Conservation (phyloP, 2,888 invertebrate genomes). For the Gerosis bhagava region DNA sequence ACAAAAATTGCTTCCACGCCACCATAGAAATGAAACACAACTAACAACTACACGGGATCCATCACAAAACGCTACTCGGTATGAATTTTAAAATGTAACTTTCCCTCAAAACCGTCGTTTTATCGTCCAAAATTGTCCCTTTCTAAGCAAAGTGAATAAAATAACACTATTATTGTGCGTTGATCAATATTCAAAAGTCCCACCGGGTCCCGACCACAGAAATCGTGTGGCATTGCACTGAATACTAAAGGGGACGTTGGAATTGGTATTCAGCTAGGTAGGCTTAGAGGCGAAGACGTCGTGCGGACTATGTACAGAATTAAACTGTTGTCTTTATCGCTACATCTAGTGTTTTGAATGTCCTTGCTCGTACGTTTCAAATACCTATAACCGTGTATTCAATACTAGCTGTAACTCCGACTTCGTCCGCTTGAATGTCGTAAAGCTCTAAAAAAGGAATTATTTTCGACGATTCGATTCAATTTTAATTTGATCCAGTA, state of each 20-base stretch:
- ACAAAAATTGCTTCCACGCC: conserved; percentile 27
- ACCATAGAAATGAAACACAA: conserved; percentile 22
- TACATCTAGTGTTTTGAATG: conserved; percentile 42
- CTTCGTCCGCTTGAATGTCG: too few relatives aligned
- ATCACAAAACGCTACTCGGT: conserved; percentile 29
- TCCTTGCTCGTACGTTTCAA: conserved; percentile 42
- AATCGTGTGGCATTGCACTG: conserved; percentile 66
- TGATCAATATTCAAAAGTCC: conserved; percentile 76
- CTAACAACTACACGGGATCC: not conserved
- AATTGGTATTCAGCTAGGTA: conserved; percentile 67
- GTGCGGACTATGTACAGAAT: conserved; percentile 50
- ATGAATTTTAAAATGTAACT: conserved; percentile 46
- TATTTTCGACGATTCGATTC: too few relatives aligned
- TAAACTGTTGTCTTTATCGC: conserved; percentile 41
- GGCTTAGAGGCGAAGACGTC: conserved; percentile 56
- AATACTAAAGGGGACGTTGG: conserved; percentile 59
- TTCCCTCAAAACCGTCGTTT: conserved; percentile 55
- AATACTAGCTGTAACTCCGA: too few relatives aligned
- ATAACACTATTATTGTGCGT: conserved; percentile 37
- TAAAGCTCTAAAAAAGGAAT: too few relatives aligned
- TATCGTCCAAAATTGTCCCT: conserved; percentile 42
- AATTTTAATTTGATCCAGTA: too few relatives aligned
- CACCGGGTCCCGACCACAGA: conserved; percentile 65
- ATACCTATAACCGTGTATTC: conserved; percentile 16
- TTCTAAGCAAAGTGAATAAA: conserved; percentile 31